Evolutionary conservation across 2,888 invertebrate genomes (phyloP), one percentile per base, ranked within the genome.

Genomic region (Erebia aethiops): DNA sequence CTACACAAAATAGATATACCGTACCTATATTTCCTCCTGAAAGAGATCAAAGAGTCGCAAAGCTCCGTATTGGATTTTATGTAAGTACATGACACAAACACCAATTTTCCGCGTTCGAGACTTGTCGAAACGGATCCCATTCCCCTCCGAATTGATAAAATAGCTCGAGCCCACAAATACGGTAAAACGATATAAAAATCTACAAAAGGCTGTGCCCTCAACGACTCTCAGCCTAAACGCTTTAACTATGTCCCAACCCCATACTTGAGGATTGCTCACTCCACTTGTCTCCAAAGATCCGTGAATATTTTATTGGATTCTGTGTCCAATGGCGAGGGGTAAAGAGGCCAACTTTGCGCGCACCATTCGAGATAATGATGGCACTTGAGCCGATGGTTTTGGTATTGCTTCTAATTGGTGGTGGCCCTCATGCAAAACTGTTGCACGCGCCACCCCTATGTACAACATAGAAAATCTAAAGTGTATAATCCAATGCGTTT

Each of bases 251-350:
- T 89, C 88, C 91, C 91, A 85, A 87, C 90, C 91, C 91, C 87
- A 87, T 87, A 83, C 89, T 90, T 80, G 86, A 90, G 88, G 92
- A 89, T 83, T 93, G 92, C 92, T 92, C 92, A 92, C 91, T 91
- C 91, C 88, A 92, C 92, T 92, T 91, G 88, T 93, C 92, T 93
- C 92, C 92, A 87, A 91, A 92, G 91, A 87, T 87, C 87, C 88
- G 85, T 88, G 82, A 89, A 86, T 82, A 82, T 86, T 86, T 85
- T 82, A 88, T 79, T 81, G 87, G 81, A 91, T 84, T 90, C 82
- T 89, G 80, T 82, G 82, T 87, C 85, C 81, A 88, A 87, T 83
- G 73, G 71, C 77, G 72, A 77, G 79, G 82, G 75, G 75, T 76
- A 82, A 90, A 86, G 87, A 21, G 80, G 83, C 83, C 80, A 86